A percentile compares a stretch with the other conserved stretches of the same genome.
Conservation (phyloP, 2,797 vertebrate genomes). For the Sphenopsis melanotis region DNA sequence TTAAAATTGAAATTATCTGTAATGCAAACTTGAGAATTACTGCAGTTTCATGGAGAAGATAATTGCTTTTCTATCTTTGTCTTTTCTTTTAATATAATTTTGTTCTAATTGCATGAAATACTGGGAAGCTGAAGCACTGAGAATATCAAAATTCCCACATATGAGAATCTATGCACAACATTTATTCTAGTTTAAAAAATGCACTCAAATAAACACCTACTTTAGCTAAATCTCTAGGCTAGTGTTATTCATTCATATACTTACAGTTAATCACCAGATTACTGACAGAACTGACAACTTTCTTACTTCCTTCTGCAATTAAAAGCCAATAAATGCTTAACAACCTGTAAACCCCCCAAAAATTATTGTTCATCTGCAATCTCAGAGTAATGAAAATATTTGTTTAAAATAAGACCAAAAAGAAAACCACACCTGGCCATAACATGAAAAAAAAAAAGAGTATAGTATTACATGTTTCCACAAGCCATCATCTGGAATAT, state of each 20-base stretch:
- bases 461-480: background rate
- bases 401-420: background rate
- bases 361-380: background rate
- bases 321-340: background rate
- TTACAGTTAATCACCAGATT: background rate
- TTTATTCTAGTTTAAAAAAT: background rate
- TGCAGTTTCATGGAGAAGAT: background rate
- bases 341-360: background rate
- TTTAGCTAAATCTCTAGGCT: background rate
- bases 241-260: background rate
- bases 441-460: background rate
- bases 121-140: background rate
- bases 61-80: background rate
- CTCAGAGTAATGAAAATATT: background rate
- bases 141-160: background rate
- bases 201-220: background rate
- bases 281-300: background rate
- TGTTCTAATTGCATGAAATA: background rate
- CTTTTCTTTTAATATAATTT: background rate
- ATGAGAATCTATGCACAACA: background rate
- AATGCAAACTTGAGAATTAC: background rate
- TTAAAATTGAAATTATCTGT: background rate
- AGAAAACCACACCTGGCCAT: no score
- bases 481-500: background rate
- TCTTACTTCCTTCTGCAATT: background rate